These are phyloP conservation scores for Rotaria macrura DNA, from an alignment of 2,888 invertebrate species.

Conservation along the genomic window DNA sequence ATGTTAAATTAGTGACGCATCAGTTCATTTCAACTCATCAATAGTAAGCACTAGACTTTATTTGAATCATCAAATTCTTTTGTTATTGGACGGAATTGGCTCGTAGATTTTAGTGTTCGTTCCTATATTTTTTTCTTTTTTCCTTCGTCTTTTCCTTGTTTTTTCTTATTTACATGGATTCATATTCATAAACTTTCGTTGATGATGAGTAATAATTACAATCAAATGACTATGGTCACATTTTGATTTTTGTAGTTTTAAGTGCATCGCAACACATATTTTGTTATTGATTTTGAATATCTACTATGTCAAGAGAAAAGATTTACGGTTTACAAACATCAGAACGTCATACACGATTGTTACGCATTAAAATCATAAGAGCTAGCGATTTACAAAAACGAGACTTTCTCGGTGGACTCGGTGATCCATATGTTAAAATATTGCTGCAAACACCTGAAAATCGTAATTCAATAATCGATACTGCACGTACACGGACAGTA, in stretches of 20 bases:
- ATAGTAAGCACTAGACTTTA: too few relatives aligned
- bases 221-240: background rate
- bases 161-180: background rate
- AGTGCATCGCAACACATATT: background rate
- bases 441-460: conserved; percentile 59
- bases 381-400: background rate
- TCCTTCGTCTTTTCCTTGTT: background rate
- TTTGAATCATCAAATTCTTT: background rate
- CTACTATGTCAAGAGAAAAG: conserved; percentile 72
- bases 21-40: background rate
- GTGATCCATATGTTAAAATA: conserved; percentile 91
- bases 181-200: background rate
- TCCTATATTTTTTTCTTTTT: background rate
- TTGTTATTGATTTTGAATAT: conserved; percentile 60
- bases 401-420: background rate
- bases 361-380: background rate
- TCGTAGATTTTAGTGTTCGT: too few relatives aligned
- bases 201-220: background rate
- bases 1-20: background rate
- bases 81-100: background rate
- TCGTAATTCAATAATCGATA: conserved; percentile 52
- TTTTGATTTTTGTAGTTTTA: background rate
- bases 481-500: conserved; percentile 46
- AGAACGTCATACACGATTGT: background rate
- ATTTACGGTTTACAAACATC: background rate